Base-by-base conservation (phyloP, 2,113 vertebrate species). In the Riparia riparia region DNA sequence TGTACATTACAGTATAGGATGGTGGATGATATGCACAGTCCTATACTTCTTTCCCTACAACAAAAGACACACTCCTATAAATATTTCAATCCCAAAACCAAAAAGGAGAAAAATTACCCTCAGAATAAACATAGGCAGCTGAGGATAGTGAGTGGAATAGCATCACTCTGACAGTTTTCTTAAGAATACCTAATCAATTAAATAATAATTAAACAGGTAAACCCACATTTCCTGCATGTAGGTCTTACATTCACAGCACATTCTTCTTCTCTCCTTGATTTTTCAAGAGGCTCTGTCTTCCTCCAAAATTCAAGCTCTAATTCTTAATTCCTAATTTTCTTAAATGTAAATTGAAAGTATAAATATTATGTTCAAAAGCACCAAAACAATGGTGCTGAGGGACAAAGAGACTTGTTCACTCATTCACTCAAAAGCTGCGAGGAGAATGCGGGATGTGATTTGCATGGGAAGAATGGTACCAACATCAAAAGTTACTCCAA, bases 401-500 rank as follows among this genome's bases (percentile, higher is more conserved):
- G 54, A 90, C 82, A 83, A 53, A 72, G 54, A 81, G 47, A 39
- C 17, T 12, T 10, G 22, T 50, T 94, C 47, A 21, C 39, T 70
- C 58, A 19, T 80, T 90, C 82, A 91, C 68, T 86, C 63, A 50
- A 82, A 83, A 94, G 64, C 69, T 64, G 47, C 0, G 22, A 83
- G 64, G 58, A 68, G 61, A 92, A 81, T 0, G 1, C 2, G 7
- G 69, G 60, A 66, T 24, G 47, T 61, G 42, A 92, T 83, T 93
- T 90, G 60, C 51, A 89, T 44, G 45, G 65, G 74, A 47, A 95
- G 89, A 83, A 85, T 14, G 21, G 82, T 53, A 76, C 85, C 68
- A 57, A 88, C 64, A 61, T 79, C 83, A 95, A 72, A 91, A 91
- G 73, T 90, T 90, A 82, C 89, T 94, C 95, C 81, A 95, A 83